A percentile compares a stretch with the other conserved stretches of the same genome.
These are phyloP conservation scores for Centruroides sculpturatus DNA, from an alignment of 1,140 invertebrate species.

Conservation along the genomic window DNA sequence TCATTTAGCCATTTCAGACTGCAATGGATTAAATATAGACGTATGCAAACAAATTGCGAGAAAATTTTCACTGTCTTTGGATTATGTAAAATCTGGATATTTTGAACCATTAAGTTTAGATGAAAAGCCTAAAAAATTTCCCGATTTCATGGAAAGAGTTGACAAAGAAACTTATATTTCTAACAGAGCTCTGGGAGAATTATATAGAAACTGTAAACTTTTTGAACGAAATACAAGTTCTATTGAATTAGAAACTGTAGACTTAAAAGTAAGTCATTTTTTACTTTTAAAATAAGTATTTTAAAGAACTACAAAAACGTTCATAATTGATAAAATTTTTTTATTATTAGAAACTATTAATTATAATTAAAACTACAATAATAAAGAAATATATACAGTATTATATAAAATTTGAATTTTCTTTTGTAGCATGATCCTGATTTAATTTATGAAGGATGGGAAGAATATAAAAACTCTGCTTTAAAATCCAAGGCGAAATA, in stretches of 20 bases:
- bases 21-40: constrained; percentile 19
- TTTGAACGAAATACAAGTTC: no score
- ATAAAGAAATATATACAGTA: no score
- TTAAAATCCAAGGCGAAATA: no score
- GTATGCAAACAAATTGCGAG: constrained; percentile 21
- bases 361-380: no score
- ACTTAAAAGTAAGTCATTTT: no score
- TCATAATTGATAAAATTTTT: no score
- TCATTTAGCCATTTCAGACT: constrained; percentile 23
- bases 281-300: no score
- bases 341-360: no score
- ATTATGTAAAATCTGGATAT: constrained; percentile 23
- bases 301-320: no score
- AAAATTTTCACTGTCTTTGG: constrained; percentile 21
- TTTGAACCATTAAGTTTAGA: constrained; percentile 8
- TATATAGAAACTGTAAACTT: constrained; percentile 16
- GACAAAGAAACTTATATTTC: constrained; percentile 20
- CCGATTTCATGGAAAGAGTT: constrained; percentile 24
- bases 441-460: constrained; percentile 14
- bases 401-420: no score
- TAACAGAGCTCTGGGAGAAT: constrained; percentile 20
- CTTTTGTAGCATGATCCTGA: constrained; percentile 1
- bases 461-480: constrained; percentile 6
- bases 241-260: no score
- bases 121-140: constrained; percentile 20